These are phyloP conservation scores for Trypoxylus dichotomus DNA, from an alignment of 1,140 invertebrate species.

Conservation along the genomic window DNA sequence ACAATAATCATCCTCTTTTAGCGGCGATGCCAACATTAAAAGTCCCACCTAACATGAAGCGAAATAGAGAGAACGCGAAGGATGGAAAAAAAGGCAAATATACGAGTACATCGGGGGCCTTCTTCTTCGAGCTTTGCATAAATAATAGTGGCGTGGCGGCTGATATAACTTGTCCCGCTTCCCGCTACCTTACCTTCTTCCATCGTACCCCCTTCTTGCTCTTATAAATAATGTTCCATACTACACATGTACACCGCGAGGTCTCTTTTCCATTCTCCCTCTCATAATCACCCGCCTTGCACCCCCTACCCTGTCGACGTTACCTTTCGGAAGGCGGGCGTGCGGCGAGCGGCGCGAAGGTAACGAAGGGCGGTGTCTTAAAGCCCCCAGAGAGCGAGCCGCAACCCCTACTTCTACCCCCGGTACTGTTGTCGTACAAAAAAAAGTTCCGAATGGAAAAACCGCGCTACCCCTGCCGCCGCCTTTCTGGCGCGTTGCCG, in stretches of 20 bases:
- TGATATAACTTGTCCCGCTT: neutral
- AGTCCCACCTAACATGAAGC: constrained; percentile 9
- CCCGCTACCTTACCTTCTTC: neutral
- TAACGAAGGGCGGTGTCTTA: constrained; percentile 20
- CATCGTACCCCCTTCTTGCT: too few relatives aligned
- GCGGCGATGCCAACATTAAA: neutral
- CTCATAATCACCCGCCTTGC: neutral
- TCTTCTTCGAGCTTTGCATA: constrained; percentile 3
- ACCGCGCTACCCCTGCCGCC: neutral
- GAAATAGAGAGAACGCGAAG: neutral
- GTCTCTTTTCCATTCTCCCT: neutral
- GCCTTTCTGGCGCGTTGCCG: neutral
- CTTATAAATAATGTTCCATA: neutral
- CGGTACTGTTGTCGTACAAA: neutral
- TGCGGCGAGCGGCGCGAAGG: neutral
- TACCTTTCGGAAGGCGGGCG: neutral
- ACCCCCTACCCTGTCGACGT: neutral
- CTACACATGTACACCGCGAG: constrained; percentile 4
- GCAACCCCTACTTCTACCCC: constrained; percentile 7
- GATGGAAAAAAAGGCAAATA: neutral
- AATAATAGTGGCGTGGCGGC: neutral
- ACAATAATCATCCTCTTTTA: neutral
- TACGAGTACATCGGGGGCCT: neutral
- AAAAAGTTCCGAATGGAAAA: neutral
- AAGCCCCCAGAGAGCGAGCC: constrained; percentile 11